phyloP scores from a whole-genome alignment of 2,888 invertebrate genomes.

The Galerucella calmariensis region DNA sequence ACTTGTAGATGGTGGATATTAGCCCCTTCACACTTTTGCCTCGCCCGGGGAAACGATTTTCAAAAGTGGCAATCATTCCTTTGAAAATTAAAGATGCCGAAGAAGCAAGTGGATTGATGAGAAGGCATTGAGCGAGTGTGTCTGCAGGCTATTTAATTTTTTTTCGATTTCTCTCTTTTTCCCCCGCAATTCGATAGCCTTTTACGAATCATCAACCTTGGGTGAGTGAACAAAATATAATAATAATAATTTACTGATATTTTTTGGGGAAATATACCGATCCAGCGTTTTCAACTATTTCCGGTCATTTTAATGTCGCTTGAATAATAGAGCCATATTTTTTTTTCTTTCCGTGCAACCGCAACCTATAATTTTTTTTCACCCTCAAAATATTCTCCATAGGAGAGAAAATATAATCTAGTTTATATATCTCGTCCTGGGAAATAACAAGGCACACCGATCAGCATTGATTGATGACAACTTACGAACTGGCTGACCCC shows the following conservation, averaged over 20 bases:
- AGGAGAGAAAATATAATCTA: not conserved
- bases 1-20: conserved; percentile 25
- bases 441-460: not conserved
- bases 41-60: conserved; percentile 39
- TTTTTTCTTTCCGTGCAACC: no score
- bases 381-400: not conserved
- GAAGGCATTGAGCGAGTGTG: conserved; percentile 3
- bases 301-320: no score
- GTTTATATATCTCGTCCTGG: not conserved
- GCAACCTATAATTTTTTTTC: not conserved
- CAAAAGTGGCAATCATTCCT: conserved; percentile 47
- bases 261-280: not conserved
- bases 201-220: conserved; percentile 35
- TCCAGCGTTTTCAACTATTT: no score
- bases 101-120: conserved; percentile 29
- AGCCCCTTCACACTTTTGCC: conserved; percentile 21
- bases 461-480: conserved; percentile 1
- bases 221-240: not conserved
- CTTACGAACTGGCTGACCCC: not conserved
- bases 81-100: conserved; percentile 46
- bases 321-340: no score
- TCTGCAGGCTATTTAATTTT: conserved; percentile 38
- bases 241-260: not conserved
- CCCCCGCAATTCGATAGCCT: not conserved
- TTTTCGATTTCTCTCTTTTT: not conserved